A percentile compares a stretch with the other conserved stretches of the same genome.
These are phyloP conservation scores for Chelonus insularis DNA, from an alignment of 1,140 invertebrate genomes.

Conservation along the genomic window DNA sequence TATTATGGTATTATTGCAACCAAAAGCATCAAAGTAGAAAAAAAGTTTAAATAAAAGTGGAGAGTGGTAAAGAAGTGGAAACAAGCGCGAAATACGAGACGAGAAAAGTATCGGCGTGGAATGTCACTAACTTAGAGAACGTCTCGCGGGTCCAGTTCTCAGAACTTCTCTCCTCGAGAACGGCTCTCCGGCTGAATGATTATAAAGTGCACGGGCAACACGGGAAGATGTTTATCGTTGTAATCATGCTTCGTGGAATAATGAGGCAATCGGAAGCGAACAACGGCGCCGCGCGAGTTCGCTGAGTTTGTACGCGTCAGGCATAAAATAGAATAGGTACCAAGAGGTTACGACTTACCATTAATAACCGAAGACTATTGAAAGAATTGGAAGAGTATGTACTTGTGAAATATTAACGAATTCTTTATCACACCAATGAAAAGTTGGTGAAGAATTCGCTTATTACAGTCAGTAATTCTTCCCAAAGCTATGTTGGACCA, in stretches of 20 bases:
- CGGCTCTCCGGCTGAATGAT: slow-evolving; percentile 50
- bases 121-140: slow-evolving; percentile 52
- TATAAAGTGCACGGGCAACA: slow-evolving; percentile 48
- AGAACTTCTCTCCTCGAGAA: slow-evolving; percentile 46
- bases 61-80: slow-evolving; percentile 7
- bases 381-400: too few relatives aligned
- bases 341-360: too few relatives aligned
- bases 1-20: not conserved
- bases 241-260: slow-evolving; percentile 50
- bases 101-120: slow-evolving; percentile 52
- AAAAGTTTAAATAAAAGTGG: slow-evolving; percentile 1
- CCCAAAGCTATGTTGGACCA: too few relatives aligned
- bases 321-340: not conserved
- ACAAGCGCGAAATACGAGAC: slow-evolving; percentile 47
- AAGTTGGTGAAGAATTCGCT: too few relatives aligned
- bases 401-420: too few relatives aligned
- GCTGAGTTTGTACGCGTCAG: not conserved
- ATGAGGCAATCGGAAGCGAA: slow-evolving; percentile 25
- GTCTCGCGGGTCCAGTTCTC: slow-evolving; percentile 52
- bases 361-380: too few relatives aligned
- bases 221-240: slow-evolving; percentile 51
- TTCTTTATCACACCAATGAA: too few relatives aligned
- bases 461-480: too few relatives aligned
- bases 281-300: slow-evolving; percentile 2
- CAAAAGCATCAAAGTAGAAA: slow-evolving; percentile 19